Evolutionary conservation across 1,140 invertebrate species (phyloP), one percentile per base, ranked within the genome.

Genomic region (Pachypeltis micranthus): DNA sequence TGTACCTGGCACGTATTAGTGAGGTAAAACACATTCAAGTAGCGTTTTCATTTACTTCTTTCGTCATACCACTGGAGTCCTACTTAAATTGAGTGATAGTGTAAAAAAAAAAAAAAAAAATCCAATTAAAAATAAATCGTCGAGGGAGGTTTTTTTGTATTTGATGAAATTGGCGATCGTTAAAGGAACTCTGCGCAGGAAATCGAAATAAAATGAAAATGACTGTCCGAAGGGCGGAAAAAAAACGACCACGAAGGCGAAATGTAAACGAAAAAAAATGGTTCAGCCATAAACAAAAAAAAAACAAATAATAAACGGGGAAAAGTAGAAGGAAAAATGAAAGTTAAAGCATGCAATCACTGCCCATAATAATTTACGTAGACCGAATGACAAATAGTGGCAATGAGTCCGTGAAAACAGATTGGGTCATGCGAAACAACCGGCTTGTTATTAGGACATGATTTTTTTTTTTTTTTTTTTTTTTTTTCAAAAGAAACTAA

Each of bases 1-100:
- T 27, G 56, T 63, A 63, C 28, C 62, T 63, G 54, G 7, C 39
- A 63, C 44, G 23, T 57, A 63, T 63, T 57, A 63, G 62, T 63
- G 62, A 57, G 28, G 56, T 58, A 25, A n/a, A 51, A 51, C 47
- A 51, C 47, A 51, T 51, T 14, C 4, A 14, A 51, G 47, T 51
- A 51, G 47, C 47, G 21, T 16, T 4, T 21, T 51, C 47, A 7
- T 51, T 10, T 51, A 51, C 47, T 21, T 51, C 7, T 10, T 51
- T n/a, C 34, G 7, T 39, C 34, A 39, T 39, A 7, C 29, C 19
- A 51, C 47, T 51, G 19, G 47, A 51, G 19, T 14, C 7, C 21
- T 51, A 14, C 23, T 3, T 7, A 10, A 16, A 51, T 14, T 10
- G 19, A 10, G 47, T 10, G 7, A 21, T 14, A 21, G 10, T 51